These are phyloP conservation scores for Tachysurus fulvidraco DNA, from an alignment of 2,113 vertebrate genomes.

Conservation along the genomic window DNA sequence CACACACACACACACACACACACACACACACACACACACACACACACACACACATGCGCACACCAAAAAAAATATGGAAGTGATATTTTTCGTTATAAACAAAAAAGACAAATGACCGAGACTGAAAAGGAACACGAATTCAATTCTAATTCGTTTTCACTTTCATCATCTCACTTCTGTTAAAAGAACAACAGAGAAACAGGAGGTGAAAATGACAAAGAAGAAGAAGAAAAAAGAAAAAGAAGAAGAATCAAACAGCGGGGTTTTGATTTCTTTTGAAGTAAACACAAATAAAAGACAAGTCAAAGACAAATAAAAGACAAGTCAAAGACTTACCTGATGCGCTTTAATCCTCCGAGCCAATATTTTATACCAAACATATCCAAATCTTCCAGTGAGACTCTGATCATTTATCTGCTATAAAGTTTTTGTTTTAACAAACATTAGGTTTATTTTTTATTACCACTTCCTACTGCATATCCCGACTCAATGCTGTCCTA, in stretches of 20 bases:
- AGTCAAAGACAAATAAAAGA: not conserved
- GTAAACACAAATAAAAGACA: not conserved
- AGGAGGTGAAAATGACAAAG: not conserved
- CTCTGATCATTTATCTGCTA: not conserved
- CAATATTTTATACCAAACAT: not conserved
- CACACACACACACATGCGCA: not conserved
- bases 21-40: not conserved
- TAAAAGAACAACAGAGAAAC: not conserved
- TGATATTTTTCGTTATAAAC: not conserved
- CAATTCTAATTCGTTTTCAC: slow-evolving; percentile 13
- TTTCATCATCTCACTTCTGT: slow-evolving; percentile 31
- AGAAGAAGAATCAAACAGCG: not conserved
- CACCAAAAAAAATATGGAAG: not conserved
- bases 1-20: not conserved
- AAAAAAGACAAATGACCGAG: not conserved
- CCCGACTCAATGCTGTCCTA: not conserved
- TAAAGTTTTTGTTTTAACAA: not conserved
- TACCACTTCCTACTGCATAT: not conserved
- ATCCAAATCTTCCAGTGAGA: slow-evolving; percentile 3
- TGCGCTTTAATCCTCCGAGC: not conserved
- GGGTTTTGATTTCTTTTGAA: not conserved
- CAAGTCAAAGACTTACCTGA: slow-evolving; percentile 1
- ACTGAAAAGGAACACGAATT: not conserved
- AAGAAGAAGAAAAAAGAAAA: not conserved
- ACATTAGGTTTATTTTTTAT: not conserved